Base-by-base conservation (phyloP, 2,113 vertebrate genomes). In the Ancistrus triradiatus region DNA sequence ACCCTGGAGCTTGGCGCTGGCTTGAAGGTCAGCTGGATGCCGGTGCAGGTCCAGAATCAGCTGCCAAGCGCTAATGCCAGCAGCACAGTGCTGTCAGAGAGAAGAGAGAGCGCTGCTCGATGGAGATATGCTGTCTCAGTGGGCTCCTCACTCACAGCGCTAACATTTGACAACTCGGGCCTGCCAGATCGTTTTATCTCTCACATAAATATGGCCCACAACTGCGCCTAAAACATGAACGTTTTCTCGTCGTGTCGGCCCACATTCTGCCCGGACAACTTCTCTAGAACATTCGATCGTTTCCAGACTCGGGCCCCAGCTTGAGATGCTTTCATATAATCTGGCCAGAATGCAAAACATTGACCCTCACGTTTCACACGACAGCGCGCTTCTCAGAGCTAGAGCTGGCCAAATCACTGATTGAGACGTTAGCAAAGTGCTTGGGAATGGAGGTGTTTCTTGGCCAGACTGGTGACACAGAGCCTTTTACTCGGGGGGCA, bases 11-110 rank as follows among this genome's bases (percentile, higher is more conserved):
- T 25, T 72, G 35, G 52, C 63, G 42, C 35, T 46, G 14, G 28
- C 18, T 59, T 52, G 35, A 63, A 57, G 59, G 58, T 62, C 63
- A 67, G n/a, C n/a, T 50, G 11, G 63, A 57, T 37, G 40, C 33
- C 27, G 51, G 50, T 15, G 14, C 13, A 21, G 42, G 24, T 18
- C 15, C 42, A 31, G 33, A 25, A 4, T 17, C 4, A 5, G 60
- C 53, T 49, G 59, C 73, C 35, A 50, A 53, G 4, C 48, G 27
- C 35, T 59, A 31, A 66, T 21, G 18, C 22, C 38, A 31, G 17
- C 46, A 10, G 19, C 25, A 40, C 15, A 4, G 22, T 24, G 9
- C 37, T 70, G 25, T 7, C 19, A 31, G 53, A 37, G 11, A 13
- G 22, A 24, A 68, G 58, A 61, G 13, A 11, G 14, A 52, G 51